Evolutionary conservation across 2,888 invertebrate species (phyloP).

Genomic region (Tigriopus californicus): DNA sequence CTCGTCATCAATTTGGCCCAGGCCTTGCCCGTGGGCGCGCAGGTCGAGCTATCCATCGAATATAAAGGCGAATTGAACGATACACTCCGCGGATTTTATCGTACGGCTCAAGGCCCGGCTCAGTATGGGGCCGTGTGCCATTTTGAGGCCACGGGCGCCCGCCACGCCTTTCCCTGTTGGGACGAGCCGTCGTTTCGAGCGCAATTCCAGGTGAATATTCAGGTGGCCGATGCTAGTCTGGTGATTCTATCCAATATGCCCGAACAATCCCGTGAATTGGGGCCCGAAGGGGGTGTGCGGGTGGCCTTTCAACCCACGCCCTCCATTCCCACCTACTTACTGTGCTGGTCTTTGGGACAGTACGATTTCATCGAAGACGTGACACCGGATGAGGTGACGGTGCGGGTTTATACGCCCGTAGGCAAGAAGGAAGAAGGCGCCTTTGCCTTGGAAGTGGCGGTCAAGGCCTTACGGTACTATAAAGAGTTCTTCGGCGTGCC

Average conservation of each 20-base stretch:
- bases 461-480: conserved; percentile 76
- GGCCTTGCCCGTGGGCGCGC: conserved; percentile 18
- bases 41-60: conserved; percentile 23
- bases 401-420: conserved; percentile 65
- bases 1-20: background rate
- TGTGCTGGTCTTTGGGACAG: conserved; percentile 84
- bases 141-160: conserved; percentile 11
- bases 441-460: conserved; percentile 82
- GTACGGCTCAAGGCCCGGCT: conserved; percentile 30
- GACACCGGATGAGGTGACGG: conserved; percentile 59
- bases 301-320: conserved; percentile 48
- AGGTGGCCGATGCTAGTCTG: background rate
- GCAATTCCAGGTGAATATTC: background rate
- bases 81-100: conserved; percentile 80
- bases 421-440: conserved; percentile 78
- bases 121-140: conserved; percentile 3
- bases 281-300: conserved; percentile 21
- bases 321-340: conserved; percentile 84
- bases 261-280: background rate
- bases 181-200: background rate
- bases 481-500: conserved; percentile 84
- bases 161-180: conserved; percentile 10
- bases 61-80: conserved; percentile 75
- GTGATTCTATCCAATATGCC: conserved; percentile 5
- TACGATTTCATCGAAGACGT: conserved; percentile 76